Evolutionary conservation across 2,797 vertebrate genomes (phyloP), one percentile per base, ranked within the genome.

Genomic region (Myotis daubentonii): DNA sequence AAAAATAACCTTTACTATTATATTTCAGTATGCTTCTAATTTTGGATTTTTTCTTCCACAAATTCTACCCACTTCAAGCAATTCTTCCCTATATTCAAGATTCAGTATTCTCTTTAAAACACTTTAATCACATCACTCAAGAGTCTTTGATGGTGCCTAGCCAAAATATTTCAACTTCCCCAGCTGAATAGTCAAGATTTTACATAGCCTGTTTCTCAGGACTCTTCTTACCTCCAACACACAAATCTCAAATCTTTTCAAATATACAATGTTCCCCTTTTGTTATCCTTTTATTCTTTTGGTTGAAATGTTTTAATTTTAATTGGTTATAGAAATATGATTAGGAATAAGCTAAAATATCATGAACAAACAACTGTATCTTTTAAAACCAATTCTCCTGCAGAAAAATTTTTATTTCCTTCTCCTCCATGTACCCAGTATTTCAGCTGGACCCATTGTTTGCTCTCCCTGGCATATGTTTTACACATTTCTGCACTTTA

Each of bases 331-430:
- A 78, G 8, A 68, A 68, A 51, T 55, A 41, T 74, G 12, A 33
- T 76, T 70, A 87, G 30, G 74, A 94, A 89, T 90, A 36, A 81
- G 72, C 6, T 65, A 76, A 86, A 87, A 70, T 22, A 92, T 41
- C 87, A 19, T 71, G 16, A 93, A 53, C 17, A 94, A 10, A 75
- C 11, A 8, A 65, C 30, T 53, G 2, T 53, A 1, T 79, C 84
- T 83, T 94, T 78, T 65, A 53, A 89, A 96, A 75, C 3, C 8
- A 83, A 12, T 36, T 87, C 6, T 88, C 30, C 62, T 89, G 8
- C 15, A 82, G n/a, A 85, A 86, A 70, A 85, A 1, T 33, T 30
- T 22, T 76, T n/a, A 8, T 68, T 95, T 88, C 30, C 15, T 49
- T 93, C 36, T 87, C 5, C 12, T 70, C n/a, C 10, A 30, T 8